Base-by-base conservation (phyloP, 2,113 vertebrate genomes). In the Chlorodrepanis virens region DNA sequence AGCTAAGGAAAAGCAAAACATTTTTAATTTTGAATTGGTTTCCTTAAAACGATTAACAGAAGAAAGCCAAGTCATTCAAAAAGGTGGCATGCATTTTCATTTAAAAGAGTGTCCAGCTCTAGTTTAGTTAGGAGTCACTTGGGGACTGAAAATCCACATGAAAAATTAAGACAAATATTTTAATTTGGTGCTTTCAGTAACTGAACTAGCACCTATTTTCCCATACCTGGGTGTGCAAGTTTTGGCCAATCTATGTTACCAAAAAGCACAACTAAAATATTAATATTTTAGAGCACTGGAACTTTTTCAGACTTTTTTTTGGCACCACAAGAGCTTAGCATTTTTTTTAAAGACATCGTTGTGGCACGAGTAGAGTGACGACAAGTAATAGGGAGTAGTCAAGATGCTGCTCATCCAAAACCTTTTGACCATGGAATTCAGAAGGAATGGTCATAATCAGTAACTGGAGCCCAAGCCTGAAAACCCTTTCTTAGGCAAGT, bases 401-500 rank as follows among this genome's bases (percentile, higher is more conserved):
- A 54, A 78, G 75, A 64, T 54, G 35, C 49, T 57, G 94, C 78
- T 94, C 79, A 74, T 94, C 88, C 65, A 64, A 95, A 93, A 91
- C 1, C 5, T 88, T 86, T 96, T 94, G 94, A 90, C 93, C 80
- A 84, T 61, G 93, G 92, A 95, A 93, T 90, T 94, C 64, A 92
- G 94, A 94, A 96, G 90, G 88, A 96, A 95, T 78, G 93, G 90
- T 89, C 93, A 94, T 93, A 87, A 96, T 96, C 96, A 96, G 83
- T 86, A 97, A 94, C 79, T 83, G 94, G 93, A 95, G 93, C 83
- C 96, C 96, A 95, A 88, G 89, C 83, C 96, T 96, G 93, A 87
- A 97, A 96, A 89, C 90, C 92, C 79, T 95, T 96, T 83, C 96
- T 94, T 80, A 81, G 3, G 77, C 50, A 18, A 96, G 92, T 82